A percentile compares a stretch with the other conserved stretches of the same genome.
Evolutionary conservation across 2,797 vertebrate genomes (phyloP).

Genomic region (Molossus alvarezi): DNA sequence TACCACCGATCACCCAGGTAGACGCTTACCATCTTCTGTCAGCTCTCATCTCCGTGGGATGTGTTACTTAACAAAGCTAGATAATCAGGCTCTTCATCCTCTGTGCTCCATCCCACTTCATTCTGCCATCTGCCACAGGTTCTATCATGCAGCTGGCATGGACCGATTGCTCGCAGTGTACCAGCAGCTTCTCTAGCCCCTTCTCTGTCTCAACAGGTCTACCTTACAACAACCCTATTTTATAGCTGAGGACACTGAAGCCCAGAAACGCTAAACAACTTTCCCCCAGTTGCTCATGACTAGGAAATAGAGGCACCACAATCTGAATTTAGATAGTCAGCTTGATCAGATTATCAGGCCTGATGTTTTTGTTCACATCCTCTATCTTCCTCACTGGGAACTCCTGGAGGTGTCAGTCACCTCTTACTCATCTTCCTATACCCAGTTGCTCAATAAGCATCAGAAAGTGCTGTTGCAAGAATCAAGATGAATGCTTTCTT

Average conservation of each 20-base stretch:
- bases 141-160: not conserved
- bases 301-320: not conserved
- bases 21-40: not conserved
- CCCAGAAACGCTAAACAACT: not conserved
- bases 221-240: not conserved
- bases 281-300: not conserved
- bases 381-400: not conserved
- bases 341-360: not conserved
- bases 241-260: not conserved
- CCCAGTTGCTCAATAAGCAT: not conserved
- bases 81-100: not conserved
- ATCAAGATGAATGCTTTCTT: conserved; percentile 26
- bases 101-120: not conserved
- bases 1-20: not conserved
- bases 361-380: not conserved
- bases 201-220: not conserved
- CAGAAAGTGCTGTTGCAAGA: not conserved
- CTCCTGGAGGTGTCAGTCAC: not conserved
- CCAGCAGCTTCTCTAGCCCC: not conserved
- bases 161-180: not conserved
- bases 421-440: not conserved
- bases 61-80: not conserved
- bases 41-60: not conserved
- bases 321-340: not conserved
- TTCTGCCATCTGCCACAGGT: not conserved